A percentile compares a stretch with the other conserved stretches of the same genome.
Conservation (phyloP, 2,113 vertebrate genomes). For the Piprites chloris region DNA sequence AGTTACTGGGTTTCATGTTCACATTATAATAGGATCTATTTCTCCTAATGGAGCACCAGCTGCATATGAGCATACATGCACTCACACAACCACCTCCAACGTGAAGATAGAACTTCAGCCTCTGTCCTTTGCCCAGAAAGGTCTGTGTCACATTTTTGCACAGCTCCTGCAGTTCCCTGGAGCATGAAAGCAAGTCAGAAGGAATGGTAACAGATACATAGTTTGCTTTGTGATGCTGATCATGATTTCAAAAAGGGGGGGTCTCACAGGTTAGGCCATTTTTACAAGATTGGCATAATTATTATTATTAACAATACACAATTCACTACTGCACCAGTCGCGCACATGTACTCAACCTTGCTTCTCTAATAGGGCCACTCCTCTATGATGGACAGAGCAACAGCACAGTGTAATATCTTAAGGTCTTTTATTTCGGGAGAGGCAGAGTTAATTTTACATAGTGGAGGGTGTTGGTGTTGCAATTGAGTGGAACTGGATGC, state of each 20-base stretch:
- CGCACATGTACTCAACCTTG: background rate
- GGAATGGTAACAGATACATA: background rate
- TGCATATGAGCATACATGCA: background rate
- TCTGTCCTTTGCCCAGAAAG: background rate
- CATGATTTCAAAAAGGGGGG: background rate
- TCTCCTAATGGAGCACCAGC: background rate
- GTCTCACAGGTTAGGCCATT: background rate
- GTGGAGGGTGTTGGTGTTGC: background rate
- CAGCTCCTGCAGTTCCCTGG: background rate
- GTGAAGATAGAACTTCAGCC: background rate
- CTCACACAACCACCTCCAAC: accelerated
- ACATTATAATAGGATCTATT: background rate
- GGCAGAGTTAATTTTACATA: background rate
- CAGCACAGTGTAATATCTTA: accelerated
- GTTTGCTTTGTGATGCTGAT: background rate
- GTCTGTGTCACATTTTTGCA: background rate
- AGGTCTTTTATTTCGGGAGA: background rate
- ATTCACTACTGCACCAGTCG: background rate
- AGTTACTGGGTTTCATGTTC: background rate
- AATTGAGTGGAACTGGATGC: background rate
- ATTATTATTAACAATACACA: background rate
- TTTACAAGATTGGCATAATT: background rate
- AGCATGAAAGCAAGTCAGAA: background rate
- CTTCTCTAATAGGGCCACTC: background rate
- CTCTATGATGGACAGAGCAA: background rate